Evolutionary conservation across 2,888 invertebrate species (phyloP).

Genomic region (Aricia artaxerxes): DNA sequence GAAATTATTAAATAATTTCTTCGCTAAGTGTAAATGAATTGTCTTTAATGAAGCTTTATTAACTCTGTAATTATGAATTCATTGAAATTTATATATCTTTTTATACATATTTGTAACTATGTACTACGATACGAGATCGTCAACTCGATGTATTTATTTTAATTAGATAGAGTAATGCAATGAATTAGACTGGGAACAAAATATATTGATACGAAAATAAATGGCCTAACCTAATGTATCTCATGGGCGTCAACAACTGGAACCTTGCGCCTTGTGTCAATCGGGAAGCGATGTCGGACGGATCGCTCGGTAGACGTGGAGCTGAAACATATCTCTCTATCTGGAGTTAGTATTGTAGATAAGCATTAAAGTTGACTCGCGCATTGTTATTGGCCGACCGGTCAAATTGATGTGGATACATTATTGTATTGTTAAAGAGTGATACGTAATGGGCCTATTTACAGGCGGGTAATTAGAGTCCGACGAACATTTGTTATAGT

Average conservation of each 20-base stretch:
- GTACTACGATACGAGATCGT: constrained; percentile 60
- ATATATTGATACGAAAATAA: constrained; percentile 60
- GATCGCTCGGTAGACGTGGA: constrained; percentile 47
- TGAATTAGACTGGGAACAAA: constrained; percentile 76
- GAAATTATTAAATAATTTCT: constrained; percentile 79
- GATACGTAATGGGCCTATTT: constrained; percentile 54
- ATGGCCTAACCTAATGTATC: constrained; percentile 73
- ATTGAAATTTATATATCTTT: constrained; percentile 78
- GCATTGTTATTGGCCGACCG: constrained; percentile 53
- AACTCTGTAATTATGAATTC: constrained; percentile 80
- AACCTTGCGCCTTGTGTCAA: constrained; percentile 28
- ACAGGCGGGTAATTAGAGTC: constrained; percentile 42
- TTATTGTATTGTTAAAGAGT: constrained; percentile 50
- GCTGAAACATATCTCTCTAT: constrained; percentile 67
- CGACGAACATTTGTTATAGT: constrained; percentile 45
- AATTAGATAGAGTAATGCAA: constrained; percentile 74
- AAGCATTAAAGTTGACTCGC: constrained; percentile 50
- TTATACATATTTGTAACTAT: constrained; percentile 77
- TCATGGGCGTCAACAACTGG: constrained; percentile 25
- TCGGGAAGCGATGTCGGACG: constrained; percentile 35
- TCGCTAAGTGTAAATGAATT: constrained; percentile 73
- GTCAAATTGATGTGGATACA: constrained; percentile 50
- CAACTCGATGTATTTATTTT: constrained; percentile 74
- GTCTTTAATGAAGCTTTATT: constrained; percentile 80
- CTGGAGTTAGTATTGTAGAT: constrained; percentile 51